Evolutionary conservation across 2,113 vertebrate species (phyloP).

Genomic region (Chaetorhynchus papuensis): DNA sequence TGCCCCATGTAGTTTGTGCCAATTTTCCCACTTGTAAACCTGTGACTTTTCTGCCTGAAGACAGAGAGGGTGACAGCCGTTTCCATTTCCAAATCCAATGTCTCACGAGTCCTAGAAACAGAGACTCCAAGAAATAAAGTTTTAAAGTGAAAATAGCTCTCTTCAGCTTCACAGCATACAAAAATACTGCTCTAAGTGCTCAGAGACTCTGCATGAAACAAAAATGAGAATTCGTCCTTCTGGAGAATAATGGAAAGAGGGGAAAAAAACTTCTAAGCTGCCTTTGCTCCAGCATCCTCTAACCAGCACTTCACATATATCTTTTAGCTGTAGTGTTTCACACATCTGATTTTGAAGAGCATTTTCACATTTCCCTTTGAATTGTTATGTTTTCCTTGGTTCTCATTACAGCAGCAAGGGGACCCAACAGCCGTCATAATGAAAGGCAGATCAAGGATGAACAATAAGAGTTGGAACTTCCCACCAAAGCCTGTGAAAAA

Average conservation of each 20-base stretch:
- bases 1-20: not conserved
- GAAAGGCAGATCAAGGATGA: slow-evolving; percentile 49
- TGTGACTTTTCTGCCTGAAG: not conserved
- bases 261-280: not conserved
- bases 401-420: slow-evolving; percentile 16
- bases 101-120: not conserved
- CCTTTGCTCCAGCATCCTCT: not conserved
- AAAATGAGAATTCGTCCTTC: not conserved
- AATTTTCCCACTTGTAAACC: slow-evolving; percentile 18
- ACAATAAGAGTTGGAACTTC: slow-evolving; percentile 45
- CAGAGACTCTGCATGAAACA: not conserved
- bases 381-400: slow-evolving; percentile 38
- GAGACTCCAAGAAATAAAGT: not conserved
- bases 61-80: not conserved
- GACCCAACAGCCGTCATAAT: slow-evolving; percentile 29
- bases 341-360: slow-evolving; percentile 36
- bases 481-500: slow-evolving; percentile 37
- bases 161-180: not conserved
- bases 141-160: slow-evolving; percentile 11
- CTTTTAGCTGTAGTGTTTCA: not conserved
- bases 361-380: slow-evolving; percentile 47
- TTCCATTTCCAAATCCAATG: not conserved
- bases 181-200: not conserved
- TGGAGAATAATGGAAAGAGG: not conserved
- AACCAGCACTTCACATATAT: not conserved